A percentile compares a stretch with the other conserved stretches of the same genome.
Evolutionary conservation across 2,113 vertebrate genomes (phyloP).

Genomic region (Engystomops pustulosus): DNA sequence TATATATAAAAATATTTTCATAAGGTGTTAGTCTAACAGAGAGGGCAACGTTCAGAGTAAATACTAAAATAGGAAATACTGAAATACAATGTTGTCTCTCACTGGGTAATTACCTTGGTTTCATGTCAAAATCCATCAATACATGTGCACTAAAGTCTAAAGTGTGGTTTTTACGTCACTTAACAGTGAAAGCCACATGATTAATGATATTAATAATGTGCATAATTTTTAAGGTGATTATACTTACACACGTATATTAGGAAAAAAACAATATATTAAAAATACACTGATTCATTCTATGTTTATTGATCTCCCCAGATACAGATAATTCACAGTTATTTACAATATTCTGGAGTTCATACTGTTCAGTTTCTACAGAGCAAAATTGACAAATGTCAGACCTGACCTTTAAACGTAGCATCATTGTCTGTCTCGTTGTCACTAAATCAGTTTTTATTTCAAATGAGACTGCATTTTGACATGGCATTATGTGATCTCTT

Average conservation of each 20-base stretch:
- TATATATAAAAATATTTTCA: too few species aligned
- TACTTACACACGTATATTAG: background rate
- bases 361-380: background rate
- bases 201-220: background rate
- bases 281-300: background rate
- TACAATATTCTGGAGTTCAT: background rate
- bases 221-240: background rate
- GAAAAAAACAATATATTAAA: background rate
- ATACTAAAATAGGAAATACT: background rate
- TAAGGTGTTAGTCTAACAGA: background rate
- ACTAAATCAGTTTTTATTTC: background rate
- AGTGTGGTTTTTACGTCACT: background rate
- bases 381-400: background rate
- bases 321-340: background rate
- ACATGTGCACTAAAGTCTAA: background rate
- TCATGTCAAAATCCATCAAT: constrained; percentile 27
- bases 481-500: background rate
- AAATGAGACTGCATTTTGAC: background rate
- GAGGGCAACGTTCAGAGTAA: background rate
- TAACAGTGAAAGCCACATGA: constrained; percentile 18
- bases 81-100: constrained; percentile 5
- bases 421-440: background rate
- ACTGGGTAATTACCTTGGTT: background rate
- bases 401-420: background rate
- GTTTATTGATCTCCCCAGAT: background rate